phyloP scores from a whole-genome alignment of 2,797 vertebrate genomes.

The Falco cherrug region DNA sequence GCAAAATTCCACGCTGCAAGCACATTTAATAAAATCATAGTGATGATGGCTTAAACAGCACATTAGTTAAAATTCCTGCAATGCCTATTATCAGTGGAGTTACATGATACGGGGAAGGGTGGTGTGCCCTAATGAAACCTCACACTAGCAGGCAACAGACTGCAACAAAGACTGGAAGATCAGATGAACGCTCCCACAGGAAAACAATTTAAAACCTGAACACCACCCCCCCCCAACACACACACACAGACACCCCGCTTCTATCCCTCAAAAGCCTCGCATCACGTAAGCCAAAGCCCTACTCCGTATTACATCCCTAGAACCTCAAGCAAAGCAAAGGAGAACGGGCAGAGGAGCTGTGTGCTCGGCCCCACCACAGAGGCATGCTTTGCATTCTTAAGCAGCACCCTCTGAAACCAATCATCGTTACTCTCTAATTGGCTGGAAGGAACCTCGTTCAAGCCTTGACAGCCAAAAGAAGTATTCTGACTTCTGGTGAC shows the following conservation, averaged over 20 bases:
- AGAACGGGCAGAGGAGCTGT: neutral
- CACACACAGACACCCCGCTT: accelerated
- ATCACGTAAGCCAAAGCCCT: neutral
- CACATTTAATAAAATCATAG: conserved; percentile 45
- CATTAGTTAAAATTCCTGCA: conserved; percentile 51
- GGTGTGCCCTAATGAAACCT: conserved; percentile 14
- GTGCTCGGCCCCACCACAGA: neutral
- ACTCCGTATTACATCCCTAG: neutral
- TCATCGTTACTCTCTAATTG: conserved; percentile 48
- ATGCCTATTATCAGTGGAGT: conserved; percentile 5
- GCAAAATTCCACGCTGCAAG: conserved; percentile 14
- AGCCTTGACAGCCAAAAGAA: conserved; percentile 49
- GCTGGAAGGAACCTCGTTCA: conserved; percentile 37
- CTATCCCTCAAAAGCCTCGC: neutral
- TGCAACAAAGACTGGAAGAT: conserved; percentile 28
- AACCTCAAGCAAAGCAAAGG: neutral
- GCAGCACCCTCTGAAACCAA: conserved; percentile 41
- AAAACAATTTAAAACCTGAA: neutral
- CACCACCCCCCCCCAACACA: accelerated
- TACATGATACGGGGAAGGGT: neutral
- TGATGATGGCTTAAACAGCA: neutral
- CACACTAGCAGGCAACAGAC: neutral
- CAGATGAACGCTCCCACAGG: neutral
- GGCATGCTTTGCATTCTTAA: conserved; percentile 59
- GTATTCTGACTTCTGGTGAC: conserved; percentile 25